Percentiles rank a stretch among this genome's conserved stretches.
Evolutionary conservation across 2,888 invertebrate genomes (phyloP).

Genomic region (Ormyrus rosae): DNA sequence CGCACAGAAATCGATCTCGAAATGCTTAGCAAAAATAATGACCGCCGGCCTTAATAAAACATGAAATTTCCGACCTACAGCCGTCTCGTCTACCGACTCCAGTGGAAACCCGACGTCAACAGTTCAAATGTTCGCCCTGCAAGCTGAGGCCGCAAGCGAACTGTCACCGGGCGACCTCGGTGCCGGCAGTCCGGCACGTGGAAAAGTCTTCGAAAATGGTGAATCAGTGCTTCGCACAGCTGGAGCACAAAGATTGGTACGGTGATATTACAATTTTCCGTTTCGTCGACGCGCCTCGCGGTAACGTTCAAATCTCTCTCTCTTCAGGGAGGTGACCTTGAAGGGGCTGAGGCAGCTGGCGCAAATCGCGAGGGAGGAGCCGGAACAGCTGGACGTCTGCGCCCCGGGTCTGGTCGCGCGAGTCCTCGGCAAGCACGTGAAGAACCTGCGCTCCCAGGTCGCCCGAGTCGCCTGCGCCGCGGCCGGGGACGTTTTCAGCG

Average conservation of each 20-base stretch:
- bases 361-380: constrained; percentile 82
- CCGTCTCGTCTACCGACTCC: constrained; percentile 45
- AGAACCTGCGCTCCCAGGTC: constrained; percentile 94
- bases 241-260: constrained; percentile 85
- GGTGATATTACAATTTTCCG: too few species aligned
- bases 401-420: constrained; percentile 83
- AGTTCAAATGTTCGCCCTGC: constrained; percentile 65
- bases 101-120: constrained; percentile 56
- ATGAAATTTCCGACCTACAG: neutral
- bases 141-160: constrained; percentile 55
- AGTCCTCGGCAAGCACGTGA: constrained; percentile 86
- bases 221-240: constrained; percentile 80
- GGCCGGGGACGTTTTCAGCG: constrained; percentile 86
- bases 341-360: constrained; percentile 84
- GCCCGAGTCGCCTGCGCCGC: constrained; percentile 91
- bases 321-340: constrained; percentile 83
- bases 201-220: constrained; percentile 66
- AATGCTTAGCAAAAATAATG: too few species aligned
- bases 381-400: constrained; percentile 80
- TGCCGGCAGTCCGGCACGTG: constrained; percentile 9
- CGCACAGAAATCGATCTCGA: too few species aligned
- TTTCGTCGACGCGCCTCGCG: too few species aligned
- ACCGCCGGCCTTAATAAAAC: too few species aligned
- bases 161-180: constrained; percentile 64
- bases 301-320: constrained; percentile 1